These are phyloP conservation scores for Neoscelio sp. DNA, from an alignment of 2,888 invertebrate species.

Conservation along the genomic window DNA sequence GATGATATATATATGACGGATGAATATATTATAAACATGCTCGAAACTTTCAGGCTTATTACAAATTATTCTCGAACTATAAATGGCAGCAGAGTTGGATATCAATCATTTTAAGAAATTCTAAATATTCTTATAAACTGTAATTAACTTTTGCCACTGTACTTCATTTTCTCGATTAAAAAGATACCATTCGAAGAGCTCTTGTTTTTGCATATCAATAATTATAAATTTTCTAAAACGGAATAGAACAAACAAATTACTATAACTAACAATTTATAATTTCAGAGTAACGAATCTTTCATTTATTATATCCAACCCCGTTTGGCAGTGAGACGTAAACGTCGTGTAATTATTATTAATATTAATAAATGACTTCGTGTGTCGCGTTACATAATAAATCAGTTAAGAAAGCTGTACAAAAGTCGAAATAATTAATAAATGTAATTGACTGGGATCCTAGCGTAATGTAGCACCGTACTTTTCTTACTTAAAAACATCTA, in stretches of 20 bases:
- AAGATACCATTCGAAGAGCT: too few relatives aligned
- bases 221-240: too few relatives aligned
- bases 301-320: constrained; percentile 55
- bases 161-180: too few relatives aligned
- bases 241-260: too few relatives aligned
- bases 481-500: constrained; percentile 55
- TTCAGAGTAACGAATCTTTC: not conserved
- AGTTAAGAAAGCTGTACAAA: constrained; percentile 81
- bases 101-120: not conserved
- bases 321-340: constrained; percentile 77
- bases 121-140: not conserved
- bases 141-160: not conserved
- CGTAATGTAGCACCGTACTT: constrained; percentile 75
- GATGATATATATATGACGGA: constrained; percentile 35
- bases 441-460: constrained; percentile 76
- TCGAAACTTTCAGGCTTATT: constrained; percentile 49
- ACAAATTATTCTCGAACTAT: constrained; percentile 43
- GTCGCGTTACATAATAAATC: constrained; percentile 76
- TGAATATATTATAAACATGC: constrained; percentile 59
- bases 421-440: constrained; percentile 75
- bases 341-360: constrained; percentile 69
- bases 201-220: too few relatives aligned
- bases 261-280: too few relatives aligned
- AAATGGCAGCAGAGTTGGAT: constrained; percentile 60
- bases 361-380: constrained; percentile 75